Evolutionary conservation across 2,888 invertebrate species (phyloP).

Genomic region (Xanthorhoe designata): DNA sequence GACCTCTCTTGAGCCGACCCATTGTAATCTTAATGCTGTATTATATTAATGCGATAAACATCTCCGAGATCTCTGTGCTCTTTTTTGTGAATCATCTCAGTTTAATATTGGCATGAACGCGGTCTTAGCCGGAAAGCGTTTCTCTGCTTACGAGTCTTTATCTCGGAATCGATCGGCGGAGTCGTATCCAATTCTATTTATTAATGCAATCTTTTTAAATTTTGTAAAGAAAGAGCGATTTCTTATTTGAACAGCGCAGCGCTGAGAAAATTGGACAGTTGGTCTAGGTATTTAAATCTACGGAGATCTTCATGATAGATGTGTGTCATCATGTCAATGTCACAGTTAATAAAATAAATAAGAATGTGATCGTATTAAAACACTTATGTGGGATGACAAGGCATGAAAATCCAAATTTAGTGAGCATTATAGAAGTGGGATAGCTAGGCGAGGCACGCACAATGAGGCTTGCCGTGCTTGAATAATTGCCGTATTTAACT

Average conservation of each 20-base stretch:
- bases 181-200: slow-evolving; percentile 73
- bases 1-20: slow-evolving; percentile 81
- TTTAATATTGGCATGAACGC: slow-evolving; percentile 75
- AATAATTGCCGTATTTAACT: slow-evolving; percentile 81
- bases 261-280: slow-evolving; percentile 17
- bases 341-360: slow-evolving; percentile 62
- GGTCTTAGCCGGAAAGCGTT: slow-evolving; percentile 62
- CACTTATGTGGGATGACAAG: slow-evolving; percentile 75
- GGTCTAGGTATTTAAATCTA: slow-evolving; percentile 18
- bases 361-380: slow-evolving; percentile 69
- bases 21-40: slow-evolving; percentile 84
- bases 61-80: slow-evolving; percentile 73
- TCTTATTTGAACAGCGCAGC: slow-evolving; percentile 30
- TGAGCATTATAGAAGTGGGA: slow-evolving; percentile 61
- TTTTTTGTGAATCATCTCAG: slow-evolving; percentile 72
- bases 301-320: slow-evolving; percentile 43
- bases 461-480: slow-evolving; percentile 74
- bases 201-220: slow-evolving; percentile 65
- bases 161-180: slow-evolving; percentile 66
- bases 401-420: slow-evolving; percentile 80
- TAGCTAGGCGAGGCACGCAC: slow-evolving; percentile 62
- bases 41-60: slow-evolving; percentile 86
- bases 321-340: slow-evolving; percentile 56
- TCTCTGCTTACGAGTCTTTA: slow-evolving; percentile 72
- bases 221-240: slow-evolving; percentile 47